Evolutionary conservation across 2,888 invertebrate genomes (phyloP).

Genomic region (Spicauda simplicius): DNA sequence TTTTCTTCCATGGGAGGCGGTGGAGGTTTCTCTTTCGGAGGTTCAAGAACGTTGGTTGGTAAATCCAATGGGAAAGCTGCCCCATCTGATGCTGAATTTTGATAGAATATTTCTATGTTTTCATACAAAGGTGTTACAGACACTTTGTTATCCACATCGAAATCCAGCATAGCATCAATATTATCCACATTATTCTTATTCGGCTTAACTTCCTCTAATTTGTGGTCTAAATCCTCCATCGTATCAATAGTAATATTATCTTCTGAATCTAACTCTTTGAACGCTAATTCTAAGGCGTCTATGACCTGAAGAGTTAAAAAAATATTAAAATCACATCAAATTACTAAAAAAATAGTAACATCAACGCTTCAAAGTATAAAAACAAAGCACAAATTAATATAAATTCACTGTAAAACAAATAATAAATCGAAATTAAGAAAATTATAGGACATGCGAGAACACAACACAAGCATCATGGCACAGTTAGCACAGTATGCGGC

Average conservation of each 20-base stretch:
- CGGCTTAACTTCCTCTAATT: slow-evolving; percentile 48
- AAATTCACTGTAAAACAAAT: slow-evolving; percentile 36
- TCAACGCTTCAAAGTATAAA: slow-evolving; percentile 27
- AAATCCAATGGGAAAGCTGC: slow-evolving; percentile 84
- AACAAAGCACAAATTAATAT: slow-evolving; percentile 31
- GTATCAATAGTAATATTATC: slow-evolving; percentile 55
- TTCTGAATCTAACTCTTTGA: slow-evolving; percentile 86
- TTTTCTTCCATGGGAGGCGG: slow-evolving; percentile 88
- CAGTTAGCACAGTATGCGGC: slow-evolving; percentile 56
- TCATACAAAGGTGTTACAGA: slow-evolving; percentile 85
- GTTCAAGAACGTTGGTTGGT: slow-evolving; percentile 86
- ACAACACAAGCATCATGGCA: slow-evolving; percentile 45
- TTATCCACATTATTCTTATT: slow-evolving; percentile 43
- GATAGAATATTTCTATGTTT: slow-evolving; percentile 85
- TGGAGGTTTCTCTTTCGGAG: slow-evolving; percentile 94
- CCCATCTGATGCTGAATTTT: slow-evolving; percentile 59
- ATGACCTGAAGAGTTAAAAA: slow-evolving; percentile 76
- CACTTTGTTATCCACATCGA: slow-evolving; percentile 64
- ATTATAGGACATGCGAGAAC: slow-evolving; percentile 42
- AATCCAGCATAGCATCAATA: slow-evolving; percentile 53
- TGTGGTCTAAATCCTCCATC: slow-evolving; percentile 65
- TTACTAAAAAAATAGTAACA: slow-evolving; percentile 2
- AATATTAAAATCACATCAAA: slow-evolving; percentile 14
- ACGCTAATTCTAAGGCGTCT: slow-evolving; percentile 87
- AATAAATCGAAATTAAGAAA: slow-evolving; percentile 31